Evolutionary conservation across 2,888 invertebrate genomes (phyloP), one percentile per base, ranked within the genome.

Genomic region (Laspeyria flexula): DNA sequence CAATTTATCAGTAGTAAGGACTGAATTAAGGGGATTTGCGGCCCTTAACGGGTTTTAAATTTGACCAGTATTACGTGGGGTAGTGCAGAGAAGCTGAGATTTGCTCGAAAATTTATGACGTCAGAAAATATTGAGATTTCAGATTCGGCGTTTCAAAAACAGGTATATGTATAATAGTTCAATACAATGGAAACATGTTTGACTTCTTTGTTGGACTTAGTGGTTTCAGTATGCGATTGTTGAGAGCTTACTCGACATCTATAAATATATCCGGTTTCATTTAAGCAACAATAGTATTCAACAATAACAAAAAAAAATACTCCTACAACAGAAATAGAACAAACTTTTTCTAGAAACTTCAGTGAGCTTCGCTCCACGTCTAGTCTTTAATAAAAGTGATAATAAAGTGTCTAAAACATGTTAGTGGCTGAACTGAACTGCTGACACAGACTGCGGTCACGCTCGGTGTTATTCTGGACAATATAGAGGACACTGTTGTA

Each of bases 1-100:
- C 84, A 75, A 86, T 88, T 85, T 85, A 86, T 84, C 81, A 79
- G 71, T 44, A 45, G 56, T 56, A 55, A 60, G 61, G 73, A 79
- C 79, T 83, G 80, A 77, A 86, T 86, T 86, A 85, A 84, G 81
- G 81, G 81, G 79, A 76, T 76, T 73, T 52, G 48, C 34, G 50
- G 55, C 69, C 73, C 71, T 74, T 73, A 75, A 80, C 72, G 65
- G 78, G 71, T 77, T 78, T 80, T 78, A 77, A 76, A 75, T 74
- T 73, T 66, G 68, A 69, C 63, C 67, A 65, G 56, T 39, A 52
- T 51, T 51, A 45, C 37, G 3, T 16, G 13, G 39, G 29, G 23
- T 21, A n/a, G 23, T 27, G 30, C 2, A 16, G 37, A 27, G 35
- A 40, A 15, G 11, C 31, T 13, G 27, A 52, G 51, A 46, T 46